Conservation (phyloP, 2,888 invertebrate species). For the Urechis unicinctus region DNA sequence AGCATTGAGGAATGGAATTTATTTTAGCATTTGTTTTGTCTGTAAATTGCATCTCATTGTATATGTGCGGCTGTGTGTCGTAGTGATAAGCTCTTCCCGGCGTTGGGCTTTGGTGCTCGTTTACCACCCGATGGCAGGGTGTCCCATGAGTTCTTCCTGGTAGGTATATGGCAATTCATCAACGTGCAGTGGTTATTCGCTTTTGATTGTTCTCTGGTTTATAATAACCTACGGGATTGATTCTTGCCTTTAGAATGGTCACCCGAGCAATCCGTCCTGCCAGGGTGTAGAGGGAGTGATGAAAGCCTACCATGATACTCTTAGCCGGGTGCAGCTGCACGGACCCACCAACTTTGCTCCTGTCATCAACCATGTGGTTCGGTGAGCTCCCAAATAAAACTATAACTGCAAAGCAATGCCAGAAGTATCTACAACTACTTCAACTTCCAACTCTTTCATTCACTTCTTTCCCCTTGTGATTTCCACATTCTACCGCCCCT, state of each 20-base stretch:
- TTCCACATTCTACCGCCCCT: no score
- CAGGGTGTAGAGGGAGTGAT: conserved; percentile 42
- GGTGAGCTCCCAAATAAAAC: conserved; percentile 23
- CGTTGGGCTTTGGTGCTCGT: conserved; percentile 56
- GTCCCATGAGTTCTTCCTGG: conserved; percentile 55
- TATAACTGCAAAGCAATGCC: no score
- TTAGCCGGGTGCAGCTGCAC: conserved; percentile 38
- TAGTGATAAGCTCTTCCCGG: conserved; percentile 56
- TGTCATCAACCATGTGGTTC: conserved; percentile 45
- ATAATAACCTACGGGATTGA: conserved; percentile 13
- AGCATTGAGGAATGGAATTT: no score
- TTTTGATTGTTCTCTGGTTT: not conserved
- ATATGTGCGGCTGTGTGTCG: conserved; percentile 16
- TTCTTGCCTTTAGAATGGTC: conserved; percentile 57
- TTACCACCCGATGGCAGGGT: conserved; percentile 53
- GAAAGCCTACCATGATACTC: conserved; percentile 34
- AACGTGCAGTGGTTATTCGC: no score
- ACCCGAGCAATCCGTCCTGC: conserved; percentile 54
- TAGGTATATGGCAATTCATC: conserved; percentile 25
- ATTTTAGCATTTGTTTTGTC: no score
- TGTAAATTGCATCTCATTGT: not conserved
- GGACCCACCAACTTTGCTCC: conserved; percentile 49
- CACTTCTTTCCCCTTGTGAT: no score
- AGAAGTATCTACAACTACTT: no score
- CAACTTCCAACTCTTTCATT: no score